These are phyloP conservation scores for Pseudochirops cupreus DNA, from an alignment of 2,797 vertebrate species.

Conservation along the genomic window DNA sequence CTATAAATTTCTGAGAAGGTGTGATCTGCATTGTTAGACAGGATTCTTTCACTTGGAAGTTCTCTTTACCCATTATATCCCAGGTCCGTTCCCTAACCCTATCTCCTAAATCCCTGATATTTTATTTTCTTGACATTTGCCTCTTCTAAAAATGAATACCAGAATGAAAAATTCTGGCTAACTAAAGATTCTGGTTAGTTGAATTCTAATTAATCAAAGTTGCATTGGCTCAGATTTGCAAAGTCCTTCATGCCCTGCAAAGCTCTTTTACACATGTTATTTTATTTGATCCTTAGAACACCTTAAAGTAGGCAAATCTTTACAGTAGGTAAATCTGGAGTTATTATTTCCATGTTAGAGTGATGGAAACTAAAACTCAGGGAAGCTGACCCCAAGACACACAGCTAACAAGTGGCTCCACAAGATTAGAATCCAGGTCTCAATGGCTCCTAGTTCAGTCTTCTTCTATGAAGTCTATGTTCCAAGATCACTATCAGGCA, in stretches of 20 bases:
- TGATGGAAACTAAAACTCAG: background rate
- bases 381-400: background rate
- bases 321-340: background rate
- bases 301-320: background rate
- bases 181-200: background rate
- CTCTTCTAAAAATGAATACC: background rate
- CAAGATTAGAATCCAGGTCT: background rate
- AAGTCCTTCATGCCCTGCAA: background rate
- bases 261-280: background rate
- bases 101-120: background rate
- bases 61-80: background rate
- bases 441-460: background rate
- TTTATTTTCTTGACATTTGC: background rate
- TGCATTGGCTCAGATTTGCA: background rate
- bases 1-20: background rate
- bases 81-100: background rate
- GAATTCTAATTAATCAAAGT: background rate
- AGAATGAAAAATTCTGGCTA: background rate
- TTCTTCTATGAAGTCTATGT: background rate
- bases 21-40: background rate
- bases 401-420: background rate
- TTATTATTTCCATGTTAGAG: background rate
- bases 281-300: background rate
- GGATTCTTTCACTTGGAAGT: background rate
- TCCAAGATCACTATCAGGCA: background rate